phyloP scores from a whole-genome alignment of 1,140 invertebrate species.

The Brachionus koreanus region DNA sequence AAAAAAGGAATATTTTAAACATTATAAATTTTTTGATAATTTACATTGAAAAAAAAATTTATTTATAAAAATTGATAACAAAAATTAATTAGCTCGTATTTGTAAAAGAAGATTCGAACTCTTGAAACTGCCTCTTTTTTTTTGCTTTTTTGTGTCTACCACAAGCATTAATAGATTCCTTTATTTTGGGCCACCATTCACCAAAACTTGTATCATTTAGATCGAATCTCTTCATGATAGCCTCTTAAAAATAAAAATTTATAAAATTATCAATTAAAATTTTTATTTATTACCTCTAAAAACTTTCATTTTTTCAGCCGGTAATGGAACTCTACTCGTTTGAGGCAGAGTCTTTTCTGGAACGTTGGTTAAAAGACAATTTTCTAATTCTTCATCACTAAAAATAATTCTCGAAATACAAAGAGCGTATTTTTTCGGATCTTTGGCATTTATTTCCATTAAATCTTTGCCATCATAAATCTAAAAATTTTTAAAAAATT shows the following conservation, averaged over 20 bases:
- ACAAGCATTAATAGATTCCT: constrained; percentile 7
- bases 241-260: neutral
- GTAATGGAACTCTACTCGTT: constrained; percentile 1
- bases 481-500: neutral
- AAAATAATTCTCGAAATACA: constrained; percentile 6
- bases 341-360: neutral
- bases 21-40: neutral
- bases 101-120: neutral
- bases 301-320: constrained; percentile 17
- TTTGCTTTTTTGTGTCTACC: constrained; percentile 26
- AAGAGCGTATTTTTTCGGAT: constrained; percentile 23
- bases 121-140: neutral
- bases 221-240: constrained; percentile 30
- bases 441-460: constrained; percentile 10
- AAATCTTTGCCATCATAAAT: constrained; percentile 17
- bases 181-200: constrained; percentile 19
- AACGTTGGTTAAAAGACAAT: neutral
- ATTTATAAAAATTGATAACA: neutral
- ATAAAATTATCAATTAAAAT: neutral
- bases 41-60: neutral
- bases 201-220: constrained; percentile 13
- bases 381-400: constrained; percentile 4
- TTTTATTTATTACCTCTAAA: neutral
- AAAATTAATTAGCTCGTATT: neutral
- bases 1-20: neutral